A percentile compares a stretch with the other conserved stretches of the same genome.
Conservation (phyloP, 2,113 vertebrate species). For the Pontoporia blainvillei region DNA sequence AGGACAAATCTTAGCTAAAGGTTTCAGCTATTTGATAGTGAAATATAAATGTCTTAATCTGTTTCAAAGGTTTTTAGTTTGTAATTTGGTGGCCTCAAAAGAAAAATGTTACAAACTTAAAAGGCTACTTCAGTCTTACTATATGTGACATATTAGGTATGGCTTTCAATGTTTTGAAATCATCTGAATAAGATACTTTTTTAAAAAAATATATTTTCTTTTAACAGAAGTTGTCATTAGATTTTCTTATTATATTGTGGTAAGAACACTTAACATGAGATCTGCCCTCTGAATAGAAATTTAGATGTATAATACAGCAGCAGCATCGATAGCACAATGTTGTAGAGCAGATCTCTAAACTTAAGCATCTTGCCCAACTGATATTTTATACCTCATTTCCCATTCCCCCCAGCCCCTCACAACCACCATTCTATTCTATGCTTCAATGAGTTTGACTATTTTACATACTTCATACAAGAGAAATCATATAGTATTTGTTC, state of each 20-base stretch:
- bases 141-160: neutral
- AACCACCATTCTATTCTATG: neutral
- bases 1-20: neutral
- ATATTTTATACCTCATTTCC: neutral
- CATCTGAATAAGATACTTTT: neutral
- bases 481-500: neutral
- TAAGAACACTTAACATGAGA: neutral
- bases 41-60: neutral
- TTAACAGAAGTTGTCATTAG: neutral
- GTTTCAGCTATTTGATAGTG: neutral
- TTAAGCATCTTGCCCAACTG: neutral
- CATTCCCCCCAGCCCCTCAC: neutral
- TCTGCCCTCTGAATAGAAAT: neutral
- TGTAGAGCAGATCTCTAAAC: neutral
- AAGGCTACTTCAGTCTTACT: neutral
- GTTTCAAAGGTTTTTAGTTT: neutral
- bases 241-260: neutral
- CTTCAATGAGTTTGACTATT: neutral
- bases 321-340: neutral
- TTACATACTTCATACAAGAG: neutral
- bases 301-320: neutral
- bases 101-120: neutral
- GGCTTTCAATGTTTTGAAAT: neutral
- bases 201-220: neutral
- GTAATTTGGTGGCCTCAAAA: neutral